Evolutionary conservation across 2,888 invertebrate species (phyloP).

Genomic region (Eupithecia inturbata): DNA sequence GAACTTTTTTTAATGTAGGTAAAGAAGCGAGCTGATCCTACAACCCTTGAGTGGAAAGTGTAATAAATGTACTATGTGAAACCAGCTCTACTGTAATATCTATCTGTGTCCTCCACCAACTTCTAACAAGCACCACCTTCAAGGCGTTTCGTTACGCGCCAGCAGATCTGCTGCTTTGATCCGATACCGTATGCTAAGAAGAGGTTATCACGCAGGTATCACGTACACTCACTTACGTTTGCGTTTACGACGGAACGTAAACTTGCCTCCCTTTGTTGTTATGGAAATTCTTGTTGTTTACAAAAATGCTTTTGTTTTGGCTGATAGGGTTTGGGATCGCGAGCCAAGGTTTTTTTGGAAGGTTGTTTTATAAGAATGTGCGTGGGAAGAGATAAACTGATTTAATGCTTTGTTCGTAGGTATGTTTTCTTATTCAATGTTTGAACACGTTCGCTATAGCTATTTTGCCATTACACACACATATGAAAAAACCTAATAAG

Average conservation of each 20-base stretch:
- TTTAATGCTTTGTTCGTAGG: background rate
- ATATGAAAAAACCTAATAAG: background rate
- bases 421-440: background rate
- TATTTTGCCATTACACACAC: background rate
- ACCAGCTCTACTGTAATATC: slow-evolving; percentile 1
- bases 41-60: background rate
- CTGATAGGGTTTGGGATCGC: background rate
- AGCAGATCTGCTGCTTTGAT: background rate
- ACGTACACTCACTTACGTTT: slow-evolving; percentile 18
- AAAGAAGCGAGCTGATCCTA: no score
- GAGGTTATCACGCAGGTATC: slow-evolving; percentile 36
- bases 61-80: background rate
- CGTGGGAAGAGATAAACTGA: background rate
- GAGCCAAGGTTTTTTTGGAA: background rate
- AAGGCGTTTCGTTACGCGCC: background rate
- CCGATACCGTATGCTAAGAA: background rate
- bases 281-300: slow-evolving; percentile 26
- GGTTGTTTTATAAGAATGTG: background rate
- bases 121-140: background rate
- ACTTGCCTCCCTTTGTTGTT: slow-evolving; percentile 15
- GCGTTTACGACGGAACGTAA: slow-evolving; percentile 16
- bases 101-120: background rate
- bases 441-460: no score
- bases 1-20: no score
- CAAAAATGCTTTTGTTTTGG: slow-evolving; percentile 10